Conservation (phyloP, 2,888 invertebrate genomes). For the Girardia tigrina region DNA sequence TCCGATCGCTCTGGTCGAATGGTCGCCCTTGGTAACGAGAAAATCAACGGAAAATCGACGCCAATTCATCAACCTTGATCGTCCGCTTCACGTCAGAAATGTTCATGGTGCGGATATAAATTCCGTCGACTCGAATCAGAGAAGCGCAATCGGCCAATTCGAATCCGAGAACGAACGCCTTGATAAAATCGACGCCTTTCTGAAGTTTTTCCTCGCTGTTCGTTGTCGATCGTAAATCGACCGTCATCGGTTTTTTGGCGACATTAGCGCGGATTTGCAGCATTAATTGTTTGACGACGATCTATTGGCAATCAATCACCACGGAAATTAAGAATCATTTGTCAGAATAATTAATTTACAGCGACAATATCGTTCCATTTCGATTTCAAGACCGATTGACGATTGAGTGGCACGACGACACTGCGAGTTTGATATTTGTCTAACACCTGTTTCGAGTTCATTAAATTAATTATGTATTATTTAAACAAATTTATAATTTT, state of each 20-base stretch:
- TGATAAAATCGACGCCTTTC: constrained; percentile 93
- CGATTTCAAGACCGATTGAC: constrained; percentile 82
- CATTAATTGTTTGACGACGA: constrained; percentile 76
- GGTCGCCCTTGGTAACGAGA: constrained; percentile 63
- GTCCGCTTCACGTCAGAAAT: constrained; percentile 61
- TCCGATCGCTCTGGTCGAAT: constrained; percentile 86
- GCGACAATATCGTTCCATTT: constrained; percentile 75
- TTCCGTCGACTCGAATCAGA: constrained; percentile 76
- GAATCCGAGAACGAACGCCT: constrained; percentile 85
- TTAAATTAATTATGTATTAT: too few relatives aligned
- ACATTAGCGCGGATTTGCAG: constrained; percentile 79
- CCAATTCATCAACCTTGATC: constrained; percentile 40
- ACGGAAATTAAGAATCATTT: background rate
- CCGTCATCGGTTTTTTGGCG: constrained; percentile 54
- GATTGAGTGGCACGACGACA: constrained; percentile 75
- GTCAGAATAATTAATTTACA: background rate
- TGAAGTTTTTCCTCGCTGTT: constrained; percentile 77
- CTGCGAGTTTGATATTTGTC: background rate
- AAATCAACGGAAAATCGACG: background rate
- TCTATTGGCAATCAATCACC: background rate
- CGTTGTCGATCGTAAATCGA: constrained; percentile 53
- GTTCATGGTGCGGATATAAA: constrained; percentile 92
- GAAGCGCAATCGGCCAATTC: constrained; percentile 75
- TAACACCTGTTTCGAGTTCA: too few relatives aligned
- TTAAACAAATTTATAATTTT: too few relatives aligned